Base-by-base conservation (phyloP, 2,888 invertebrate genomes). In the Oscheius sp. region DNA sequence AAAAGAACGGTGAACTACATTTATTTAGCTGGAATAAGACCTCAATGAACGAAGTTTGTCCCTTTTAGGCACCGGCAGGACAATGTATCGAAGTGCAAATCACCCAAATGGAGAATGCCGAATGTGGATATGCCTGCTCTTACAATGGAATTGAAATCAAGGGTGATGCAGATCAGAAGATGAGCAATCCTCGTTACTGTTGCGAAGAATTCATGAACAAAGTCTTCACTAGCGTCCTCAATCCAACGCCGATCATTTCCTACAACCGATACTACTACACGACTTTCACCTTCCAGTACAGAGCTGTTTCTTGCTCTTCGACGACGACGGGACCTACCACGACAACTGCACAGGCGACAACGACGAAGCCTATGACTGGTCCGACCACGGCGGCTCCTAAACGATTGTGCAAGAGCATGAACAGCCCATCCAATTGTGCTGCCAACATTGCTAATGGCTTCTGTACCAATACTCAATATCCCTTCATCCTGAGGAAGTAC, bases 141-240 rank as follows among this genome's bases (percentile, higher is more conserved):
- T 80, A 76, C 66, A 75, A 77, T 63, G 80, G 80, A 35, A 56
- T 80, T 43, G 80, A 80, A 29, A 49, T 49, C 49, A 49, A 49
- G 49, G 49, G 49, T 5, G n/a, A 27, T 5, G 18, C 25, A 2
- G 46, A 64, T 18, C 45, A 45, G 13, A 45, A 21, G 3, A 64
- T 43, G 45, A 64, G 45, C 2, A 64, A 64, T 45, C 64, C 41
- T 3, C 21, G 64, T 5, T 45, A 43, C 3, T 79, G 79, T 29
- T 79, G 79, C 46, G 29, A 59, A 12, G 79, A 79, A 53, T 79
- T 76, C 69, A 72, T 73, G 21, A 73, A 70, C 29, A 53, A 74
- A 21, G 55, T 76, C 2, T 55, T 73, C 56, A 68, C 43, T 0
- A 58, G 74, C 1, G 64, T 72, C 16, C 59, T 74, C 27, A 79